These are phyloP conservation scores for Aurelia coerulea DNA, from an alignment of 30 jellyfish, hydroid and myxozoan species.

Conservation along the genomic window DNA sequence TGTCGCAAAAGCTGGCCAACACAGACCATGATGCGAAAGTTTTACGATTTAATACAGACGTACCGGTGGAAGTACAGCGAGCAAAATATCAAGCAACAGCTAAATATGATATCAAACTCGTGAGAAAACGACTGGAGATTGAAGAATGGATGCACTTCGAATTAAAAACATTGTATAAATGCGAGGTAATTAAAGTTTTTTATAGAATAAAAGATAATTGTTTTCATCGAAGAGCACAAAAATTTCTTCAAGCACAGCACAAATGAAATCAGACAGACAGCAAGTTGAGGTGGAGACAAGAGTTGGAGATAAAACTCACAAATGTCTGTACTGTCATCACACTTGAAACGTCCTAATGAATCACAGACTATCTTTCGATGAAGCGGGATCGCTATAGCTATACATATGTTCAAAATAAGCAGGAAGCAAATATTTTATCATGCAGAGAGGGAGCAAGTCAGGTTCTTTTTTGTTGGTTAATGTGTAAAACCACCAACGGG, in stretches of 20 bases:
- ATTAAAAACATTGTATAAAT: constrained; percentile 60
- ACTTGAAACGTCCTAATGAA: too few species aligned
- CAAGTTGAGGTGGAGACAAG: too few species aligned
- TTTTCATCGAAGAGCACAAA: not conserved
- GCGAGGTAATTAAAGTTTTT: constrained; percentile 59
- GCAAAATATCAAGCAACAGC: constrained; percentile 93
- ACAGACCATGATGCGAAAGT: constrained; percentile 60
- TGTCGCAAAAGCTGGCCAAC: constrained; percentile 2
- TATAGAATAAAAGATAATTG: not conserved
- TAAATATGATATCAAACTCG: constrained; percentile 80
- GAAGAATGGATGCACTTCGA: constrained; percentile 96
- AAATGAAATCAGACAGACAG: not conserved
- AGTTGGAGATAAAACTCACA: too few species aligned
- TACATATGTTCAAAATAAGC: too few species aligned
- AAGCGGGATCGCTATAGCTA: too few species aligned
- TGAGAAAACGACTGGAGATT: constrained; percentile 75
- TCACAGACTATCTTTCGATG: too few species aligned
- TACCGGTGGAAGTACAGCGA: constrained; percentile 59
- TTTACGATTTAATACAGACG: constrained; percentile 72
- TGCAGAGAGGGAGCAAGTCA: too few species aligned
- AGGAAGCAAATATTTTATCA: too few species aligned
- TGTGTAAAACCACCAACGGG: too few species aligned
- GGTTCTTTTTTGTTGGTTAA: too few species aligned
- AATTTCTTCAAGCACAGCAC: not conserved
- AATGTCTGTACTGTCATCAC: too few species aligned